phyloP scores from a whole-genome alignment of 1,140 invertebrate species.

The Brevipalpus yothersi region DNA sequence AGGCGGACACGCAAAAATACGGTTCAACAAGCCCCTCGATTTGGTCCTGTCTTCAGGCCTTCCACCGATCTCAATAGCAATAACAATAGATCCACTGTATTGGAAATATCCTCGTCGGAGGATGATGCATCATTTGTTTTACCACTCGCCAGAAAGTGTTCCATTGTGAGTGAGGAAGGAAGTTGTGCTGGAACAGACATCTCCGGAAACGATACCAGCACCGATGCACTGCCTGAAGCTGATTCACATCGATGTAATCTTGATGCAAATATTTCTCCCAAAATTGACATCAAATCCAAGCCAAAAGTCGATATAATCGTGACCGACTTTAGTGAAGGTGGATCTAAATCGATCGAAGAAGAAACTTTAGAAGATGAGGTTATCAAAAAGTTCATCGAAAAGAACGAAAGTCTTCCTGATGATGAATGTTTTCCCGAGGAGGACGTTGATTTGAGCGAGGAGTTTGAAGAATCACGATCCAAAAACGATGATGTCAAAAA shows the following conservation, averaged over 20 bases:
- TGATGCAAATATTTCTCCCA: not conserved
- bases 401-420: too few species aligned
- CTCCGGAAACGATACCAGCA: conserved; percentile 3
- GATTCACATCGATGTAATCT: not conserved
- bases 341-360: not conserved
- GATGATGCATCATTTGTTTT: conserved; percentile 2
- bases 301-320: conserved; percentile 7
- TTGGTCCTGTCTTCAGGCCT: not conserved
- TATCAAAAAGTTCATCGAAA: too few species aligned
- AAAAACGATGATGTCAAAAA: not conserved
- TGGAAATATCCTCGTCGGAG: conserved; percentile 14
- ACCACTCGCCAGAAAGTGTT: conserved; percentile 45
- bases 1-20: not conserved
- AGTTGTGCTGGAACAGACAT: conserved; percentile 27
- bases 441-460: too few species aligned
- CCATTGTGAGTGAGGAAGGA: conserved; percentile 52
- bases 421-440: too few species aligned
- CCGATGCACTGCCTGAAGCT: not conserved
- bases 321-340: conserved; percentile 4
- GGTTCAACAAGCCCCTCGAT: not conserved
- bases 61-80: not conserved
- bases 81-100: not conserved
- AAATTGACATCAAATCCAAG: not conserved
- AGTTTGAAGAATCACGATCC: not conserved
- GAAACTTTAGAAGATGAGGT: not conserved